Evolutionary conservation across 64 coral and sea anemone genomes (phyloP), one percentile per base, ranked within the genome.

Genomic region (Porites australiensis): DNA sequence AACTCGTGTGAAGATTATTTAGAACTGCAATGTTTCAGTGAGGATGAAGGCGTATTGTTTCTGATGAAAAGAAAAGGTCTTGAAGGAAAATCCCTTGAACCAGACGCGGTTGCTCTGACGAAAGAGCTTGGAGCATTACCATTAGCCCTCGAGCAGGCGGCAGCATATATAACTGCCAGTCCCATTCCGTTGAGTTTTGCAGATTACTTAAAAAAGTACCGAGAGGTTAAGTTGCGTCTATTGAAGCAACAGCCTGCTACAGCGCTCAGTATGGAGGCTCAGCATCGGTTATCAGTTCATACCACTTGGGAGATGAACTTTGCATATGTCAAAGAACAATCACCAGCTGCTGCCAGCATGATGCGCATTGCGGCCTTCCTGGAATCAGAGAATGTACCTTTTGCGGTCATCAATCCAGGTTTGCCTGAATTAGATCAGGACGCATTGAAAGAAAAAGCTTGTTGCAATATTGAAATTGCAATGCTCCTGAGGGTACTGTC

Each of bases 231-330:
- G 79, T 2, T 54, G 1, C 18, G 65, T 21, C 57, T 90, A 2
- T 61, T 90, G 6, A 48, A 58, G 9, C 78, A 90, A 47, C 47
- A 90, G n/a, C 50, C 65, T 0, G 22, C 52, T 7, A 53, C 66
- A 48, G 77, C 90, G 13, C 13, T 92, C 2, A 92, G 81, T 86
- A 14, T 53, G 47, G 90, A 92, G 60, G 59, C 44, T 10, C n/a
- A 58, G 61, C 70, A 92, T 48, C 90, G 90, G 14, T 48, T 92
- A 62, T 86, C 80, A 0, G 90, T 92, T 6, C 82, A 92, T 8
- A 92, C 90, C 14, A 92, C 90, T 47, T 92, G 90, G 90, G 2
- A 47, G 47, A 86, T 92, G 90, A 92, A 92, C 72, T 73, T 92
- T 86, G 80, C 86, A 77, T 60, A 60, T 44, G 21, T 92, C 5